Evolutionary conservation across 2,888 invertebrate species (phyloP), one percentile per base, ranked within the genome.

Genomic region (Phragmatobia fuliginosa): DNA sequence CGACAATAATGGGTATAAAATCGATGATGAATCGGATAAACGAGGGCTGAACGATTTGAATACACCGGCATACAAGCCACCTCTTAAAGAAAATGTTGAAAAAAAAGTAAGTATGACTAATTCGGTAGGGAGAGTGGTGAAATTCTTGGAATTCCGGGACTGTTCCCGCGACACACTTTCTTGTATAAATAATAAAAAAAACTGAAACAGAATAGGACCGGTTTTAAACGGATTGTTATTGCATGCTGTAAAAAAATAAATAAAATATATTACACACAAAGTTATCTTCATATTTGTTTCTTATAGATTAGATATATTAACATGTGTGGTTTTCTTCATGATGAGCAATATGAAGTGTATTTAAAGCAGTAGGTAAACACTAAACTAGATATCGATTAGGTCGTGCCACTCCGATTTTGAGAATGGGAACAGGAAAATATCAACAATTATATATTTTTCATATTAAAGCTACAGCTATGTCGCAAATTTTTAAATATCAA

Each of bases 81-180:
- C 36, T 31, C 28, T 33, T 11, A 56, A 65, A n/a, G 65, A 65
- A 18, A 65, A 21, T 56, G 56, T 56, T 7, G 56, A 56, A 16
- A 65, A 65, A 21, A 52, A 25, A 28, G 65, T 65, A 28, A 65
- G 65, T 65, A 65, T 21, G 28, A 25, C 7, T 32, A 2, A 21
- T 7, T n/a, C n/a, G n/a, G n/a, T n/a, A n/a, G n/a, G n/a, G n/a
- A n/a, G n/a, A n/a, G n/a, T n/a, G n/a, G n/a, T n/a, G n/a, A n/a
- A n/a, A n/a, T n/a, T n/a, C n/a, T n/a, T n/a, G n/a, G n/a, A n/a
- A n/a, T n/a, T n/a, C n/a, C n/a, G n/a, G n/a, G n/a, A n/a, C n/a
- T n/a, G n/a, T n/a, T n/a, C n/a, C n/a, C n/a, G n/a, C n/a, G n/a
- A n/a, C n/a, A n/a, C n/a, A n/a, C n/a, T n/a, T n/a, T n/a, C n/a